These are phyloP conservation scores for Tetranychus truncatus DNA, from an alignment of 2,888 invertebrate genomes.

Conservation along the genomic window DNA sequence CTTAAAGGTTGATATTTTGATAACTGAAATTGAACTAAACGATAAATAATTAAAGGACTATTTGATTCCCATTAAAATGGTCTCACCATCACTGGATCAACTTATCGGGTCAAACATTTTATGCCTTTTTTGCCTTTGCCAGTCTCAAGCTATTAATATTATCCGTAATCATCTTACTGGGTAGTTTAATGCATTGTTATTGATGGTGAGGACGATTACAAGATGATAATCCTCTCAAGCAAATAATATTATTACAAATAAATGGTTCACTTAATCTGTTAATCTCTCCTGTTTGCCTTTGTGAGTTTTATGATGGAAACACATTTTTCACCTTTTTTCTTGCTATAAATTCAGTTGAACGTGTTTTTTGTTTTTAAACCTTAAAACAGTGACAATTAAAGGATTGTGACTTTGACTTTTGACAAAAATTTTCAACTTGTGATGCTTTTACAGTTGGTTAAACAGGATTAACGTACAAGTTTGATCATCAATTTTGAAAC, in stretches of 20 bases:
- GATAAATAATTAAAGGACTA: no score
- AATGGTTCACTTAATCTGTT: background rate
- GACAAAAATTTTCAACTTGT: background rate
- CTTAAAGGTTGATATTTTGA: no score
- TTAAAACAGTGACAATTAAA: background rate
- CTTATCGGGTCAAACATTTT: no score
- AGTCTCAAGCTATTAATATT: no score
- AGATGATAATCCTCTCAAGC: background rate
- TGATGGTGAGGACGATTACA: background rate
- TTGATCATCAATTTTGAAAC: background rate
- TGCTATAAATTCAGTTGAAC: no score
- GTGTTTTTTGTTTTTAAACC: background rate
- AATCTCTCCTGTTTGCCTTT: background rate
- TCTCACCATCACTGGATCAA: no score
- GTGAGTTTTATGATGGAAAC: background rate
- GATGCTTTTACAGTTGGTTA: background rate
- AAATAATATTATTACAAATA: background rate
- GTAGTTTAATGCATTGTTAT: no score
- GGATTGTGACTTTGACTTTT: background rate
- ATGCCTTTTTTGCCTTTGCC: no score
- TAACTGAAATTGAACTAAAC: no score
- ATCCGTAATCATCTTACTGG: no score
- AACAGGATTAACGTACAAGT: background rate
- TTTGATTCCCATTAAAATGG: no score
- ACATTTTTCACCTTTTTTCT: no score